Base-by-base conservation (phyloP, 2,888 invertebrate genomes). In the Tupiocoris notatus region DNA sequence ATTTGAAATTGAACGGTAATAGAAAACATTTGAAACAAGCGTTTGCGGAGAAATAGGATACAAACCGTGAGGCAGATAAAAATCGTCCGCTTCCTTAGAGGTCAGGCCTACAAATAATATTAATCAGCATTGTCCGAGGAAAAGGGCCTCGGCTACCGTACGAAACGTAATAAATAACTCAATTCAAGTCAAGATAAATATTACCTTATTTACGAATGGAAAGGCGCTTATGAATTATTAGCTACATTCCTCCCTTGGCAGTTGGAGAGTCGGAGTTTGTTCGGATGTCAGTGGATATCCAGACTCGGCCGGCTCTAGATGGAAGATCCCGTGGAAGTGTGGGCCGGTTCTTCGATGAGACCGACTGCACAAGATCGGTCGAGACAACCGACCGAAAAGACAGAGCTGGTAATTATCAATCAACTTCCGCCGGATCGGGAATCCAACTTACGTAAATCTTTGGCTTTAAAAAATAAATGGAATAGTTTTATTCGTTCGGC, bases 171-270 rank as follows among this genome's bases (percentile, higher is more conserved):
- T 67, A 67, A 67, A 67, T 67, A 67, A 67, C 67, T 57, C 67
- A 67, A 57, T 67, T 67, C 67, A 67, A 56, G 56, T 18, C 22
- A 56, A 67, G 67, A 67, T 67, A 67, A 67, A 67, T 67, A 67
- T 56, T 67, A 57, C 67, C 67, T 67, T 67, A 67, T 67, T 57
- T 67, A 67, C 57, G 56, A 21, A 57, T 39, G 56, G n/a, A 21
- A 21, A 22, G 56, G 56, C 21, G 20, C 6, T 12, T 21, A 21
- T 57, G 56, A 67, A 56, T 21, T 67, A 67, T 67, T 54, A 22
- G 67, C 17, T 57, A 20, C 12, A 67, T 67, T 21, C 67, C 57
- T 1, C 23, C 56, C 57, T 3, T 21, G 39, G 39, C 39, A 39
- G 39, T 39, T 3, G 39, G 39, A 39, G 39, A 39, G 39, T 7